phyloP scores from a whole-genome alignment of 2,888 invertebrate genomes.

The Calliopum simillimum region DNA sequence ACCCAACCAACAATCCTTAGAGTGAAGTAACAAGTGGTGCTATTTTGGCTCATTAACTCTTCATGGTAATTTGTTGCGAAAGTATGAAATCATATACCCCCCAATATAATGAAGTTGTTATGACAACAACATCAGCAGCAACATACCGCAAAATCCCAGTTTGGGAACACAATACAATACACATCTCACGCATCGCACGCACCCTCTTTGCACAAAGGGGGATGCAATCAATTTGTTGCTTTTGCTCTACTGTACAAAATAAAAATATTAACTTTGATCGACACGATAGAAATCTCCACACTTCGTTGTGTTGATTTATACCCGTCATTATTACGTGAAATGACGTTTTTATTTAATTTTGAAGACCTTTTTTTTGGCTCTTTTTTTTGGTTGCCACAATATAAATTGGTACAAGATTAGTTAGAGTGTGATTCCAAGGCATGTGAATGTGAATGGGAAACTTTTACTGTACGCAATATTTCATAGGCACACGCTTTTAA shows the following conservation, averaged over 20 bases:
- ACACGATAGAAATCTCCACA: not conserved
- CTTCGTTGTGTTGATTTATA: slow-evolving; percentile 28
- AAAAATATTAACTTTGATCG: slow-evolving; percentile 13
- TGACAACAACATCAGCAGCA: slow-evolving; percentile 1
- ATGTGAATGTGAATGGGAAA: not conserved
- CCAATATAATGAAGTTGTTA: not conserved
- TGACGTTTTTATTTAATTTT: slow-evolving; percentile 18
- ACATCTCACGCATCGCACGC: not conserved
- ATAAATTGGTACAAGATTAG: not conserved
- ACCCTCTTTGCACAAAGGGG: not conserved
- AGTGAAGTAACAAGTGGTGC: slow-evolving; percentile 34
- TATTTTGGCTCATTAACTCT: slow-evolving; percentile 49
- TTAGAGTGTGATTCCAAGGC: not conserved
- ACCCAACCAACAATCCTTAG: too few relatives aligned
- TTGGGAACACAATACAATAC: not conserved
- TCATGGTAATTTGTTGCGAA: slow-evolving; percentile 45
- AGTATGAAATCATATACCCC: not conserved
- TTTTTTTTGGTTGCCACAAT: not conserved
- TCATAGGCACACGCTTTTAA: slow-evolving; percentile 11
- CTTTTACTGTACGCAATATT: slow-evolving; percentile 5
- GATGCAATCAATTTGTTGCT: slow-evolving; percentile 33
- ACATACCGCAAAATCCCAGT: not conserved
- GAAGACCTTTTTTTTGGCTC: not conserved
- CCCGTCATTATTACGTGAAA: slow-evolving; percentile 30
- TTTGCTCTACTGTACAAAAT: slow-evolving; percentile 6